Conservation (phyloP, 2,113 vertebrate genomes). For the Phalacrocorax pelagicus region DNA sequence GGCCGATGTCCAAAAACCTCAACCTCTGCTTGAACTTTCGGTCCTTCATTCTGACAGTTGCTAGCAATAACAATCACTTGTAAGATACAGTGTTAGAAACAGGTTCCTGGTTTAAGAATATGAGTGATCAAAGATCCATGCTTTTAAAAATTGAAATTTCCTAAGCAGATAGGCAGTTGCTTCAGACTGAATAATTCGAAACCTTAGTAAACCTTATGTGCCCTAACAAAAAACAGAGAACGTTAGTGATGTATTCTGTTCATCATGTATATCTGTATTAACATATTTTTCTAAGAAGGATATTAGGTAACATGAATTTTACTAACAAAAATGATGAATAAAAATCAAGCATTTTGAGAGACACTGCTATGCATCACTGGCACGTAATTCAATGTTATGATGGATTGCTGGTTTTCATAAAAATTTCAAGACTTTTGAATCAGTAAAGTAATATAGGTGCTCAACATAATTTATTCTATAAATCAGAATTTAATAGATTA, state of each 20-base stretch:
- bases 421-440: conserved; percentile 8
- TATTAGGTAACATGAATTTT: neutral
- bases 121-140: neutral
- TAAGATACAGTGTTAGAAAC: neutral
- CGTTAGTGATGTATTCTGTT: neutral
- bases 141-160: neutral
- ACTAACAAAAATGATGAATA: neutral
- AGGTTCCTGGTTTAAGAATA: neutral
- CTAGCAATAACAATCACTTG: neutral
- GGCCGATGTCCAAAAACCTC: neutral
- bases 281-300: neutral
- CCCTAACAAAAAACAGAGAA: neutral
- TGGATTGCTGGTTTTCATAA: neutral
- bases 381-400: neutral
- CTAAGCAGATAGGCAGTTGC: neutral
- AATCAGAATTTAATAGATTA: conserved; percentile 48
- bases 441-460: neutral
- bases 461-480: conserved; percentile 28
- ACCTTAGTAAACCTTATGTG: conserved; percentile 15
- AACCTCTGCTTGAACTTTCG: neutral
- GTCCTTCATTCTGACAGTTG: neutral
- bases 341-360: neutral
- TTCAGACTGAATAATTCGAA: conserved; percentile 1
- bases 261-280: neutral
- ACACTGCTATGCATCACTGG: neutral